These are phyloP conservation scores for Hyperoodon ampullatus DNA, from an alignment of 2,113 vertebrate species.

Conservation along the genomic window DNA sequence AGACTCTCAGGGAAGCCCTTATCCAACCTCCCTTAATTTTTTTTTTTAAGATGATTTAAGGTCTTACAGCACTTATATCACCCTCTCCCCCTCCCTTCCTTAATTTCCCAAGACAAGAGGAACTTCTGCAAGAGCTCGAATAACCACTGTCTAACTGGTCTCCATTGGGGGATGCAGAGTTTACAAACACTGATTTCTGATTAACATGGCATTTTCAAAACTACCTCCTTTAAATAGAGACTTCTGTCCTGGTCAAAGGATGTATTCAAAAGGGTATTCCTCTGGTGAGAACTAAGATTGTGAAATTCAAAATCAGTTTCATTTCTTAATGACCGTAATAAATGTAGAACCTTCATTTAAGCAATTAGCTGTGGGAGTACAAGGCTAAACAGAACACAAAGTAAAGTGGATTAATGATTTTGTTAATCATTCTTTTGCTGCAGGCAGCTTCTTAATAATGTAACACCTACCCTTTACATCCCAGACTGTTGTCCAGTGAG, in stretches of 20 bases:
- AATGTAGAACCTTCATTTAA: slow-evolving; percentile 20
- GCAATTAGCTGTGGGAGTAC: slow-evolving; percentile 43
- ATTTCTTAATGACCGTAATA: slow-evolving; percentile 35
- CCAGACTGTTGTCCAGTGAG: neutral
- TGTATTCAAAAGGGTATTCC: neutral
- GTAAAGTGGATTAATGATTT: neutral
- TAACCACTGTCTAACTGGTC: neutral
- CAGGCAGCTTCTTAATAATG: neutral
- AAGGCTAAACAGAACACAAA: neutral
- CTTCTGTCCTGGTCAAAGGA: neutral
- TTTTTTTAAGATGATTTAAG: neutral
- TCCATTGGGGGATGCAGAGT: neutral
- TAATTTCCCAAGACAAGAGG: neutral
- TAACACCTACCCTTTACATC: neutral
- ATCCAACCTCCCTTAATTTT: neutral
- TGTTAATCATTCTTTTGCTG: neutral
- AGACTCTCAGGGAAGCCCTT: neutral
- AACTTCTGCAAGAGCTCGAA: neutral
- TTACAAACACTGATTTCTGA: neutral
- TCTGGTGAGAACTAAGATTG: neutral
- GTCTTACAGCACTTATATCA: neutral
- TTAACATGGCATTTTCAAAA: neutral
- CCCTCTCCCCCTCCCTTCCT: neutral
- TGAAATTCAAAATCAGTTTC: slow-evolving; percentile 59
- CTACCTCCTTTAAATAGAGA: neutral